These are phyloP conservation scores for Saccostrea echinata DNA, from an alignment of 1,140 invertebrate genomes.

Conservation along the genomic window DNA sequence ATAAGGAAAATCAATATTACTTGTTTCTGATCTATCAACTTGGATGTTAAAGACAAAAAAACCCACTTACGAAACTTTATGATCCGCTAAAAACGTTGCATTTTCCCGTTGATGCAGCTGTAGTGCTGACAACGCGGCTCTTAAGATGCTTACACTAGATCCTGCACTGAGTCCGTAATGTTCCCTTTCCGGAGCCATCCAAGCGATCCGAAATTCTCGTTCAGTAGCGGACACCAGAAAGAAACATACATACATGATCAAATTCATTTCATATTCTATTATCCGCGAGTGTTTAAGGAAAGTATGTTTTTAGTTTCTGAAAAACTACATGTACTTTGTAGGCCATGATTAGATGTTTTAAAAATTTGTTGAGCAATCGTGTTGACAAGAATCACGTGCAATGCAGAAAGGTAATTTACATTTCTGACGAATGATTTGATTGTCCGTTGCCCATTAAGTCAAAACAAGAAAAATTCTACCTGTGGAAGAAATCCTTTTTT, in stretches of 20 bases:
- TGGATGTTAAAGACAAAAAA: not conserved
- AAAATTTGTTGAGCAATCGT: not conserved
- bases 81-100: not conserved
- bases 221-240: not conserved
- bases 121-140: conserved; percentile 56
- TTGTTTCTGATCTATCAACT: not conserved
- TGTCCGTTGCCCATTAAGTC: not conserved
- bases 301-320: not conserved
- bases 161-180: conserved; percentile 63
- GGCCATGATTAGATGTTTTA: not conserved
- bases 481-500: not conserved
- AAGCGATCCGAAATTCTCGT: conserved; percentile 65
- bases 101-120: not conserved
- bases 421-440: not conserved
- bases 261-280: not conserved
- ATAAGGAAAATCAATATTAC: no score
- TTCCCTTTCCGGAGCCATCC: conserved; percentile 66
- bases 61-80: conserved; percentile 2
- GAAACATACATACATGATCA: not conserved
- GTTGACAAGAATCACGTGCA: not conserved
- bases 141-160: conserved; percentile 62
- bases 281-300: not conserved
- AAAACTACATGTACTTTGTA: not conserved
- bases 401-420: not conserved
- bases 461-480: not conserved